A percentile compares a stretch with the other conserved stretches of the same genome.
These are phyloP conservation scores for Aleiodes sp. DNA, from an alignment of 1,140 invertebrate genomes.

Conservation along the genomic window DNA sequence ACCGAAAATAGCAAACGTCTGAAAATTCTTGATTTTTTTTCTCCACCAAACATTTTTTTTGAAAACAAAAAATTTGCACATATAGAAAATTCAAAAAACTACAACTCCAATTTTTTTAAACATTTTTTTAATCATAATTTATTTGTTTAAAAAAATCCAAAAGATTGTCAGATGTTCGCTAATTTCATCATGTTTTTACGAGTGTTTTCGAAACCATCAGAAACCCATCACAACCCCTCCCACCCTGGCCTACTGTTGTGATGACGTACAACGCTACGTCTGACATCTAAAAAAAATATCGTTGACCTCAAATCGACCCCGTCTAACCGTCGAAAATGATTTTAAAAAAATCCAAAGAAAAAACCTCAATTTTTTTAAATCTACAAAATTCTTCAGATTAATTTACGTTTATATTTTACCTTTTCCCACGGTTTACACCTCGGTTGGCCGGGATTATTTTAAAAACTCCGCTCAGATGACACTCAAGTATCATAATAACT, in stretches of 20 bases:
- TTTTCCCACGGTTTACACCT: conserved; percentile 42
- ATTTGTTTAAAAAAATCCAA: too few species aligned
- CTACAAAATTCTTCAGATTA: background rate
- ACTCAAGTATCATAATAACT: conserved; percentile 53
- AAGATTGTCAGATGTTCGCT: too few species aligned
- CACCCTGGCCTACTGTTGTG: background rate
- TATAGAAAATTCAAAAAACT: too few species aligned
- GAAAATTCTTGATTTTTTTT: too few species aligned
- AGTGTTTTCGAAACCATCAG: background rate
- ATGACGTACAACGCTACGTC: conserved; percentile 20
- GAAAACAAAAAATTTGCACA: too few species aligned
- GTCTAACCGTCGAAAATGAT: too few species aligned
- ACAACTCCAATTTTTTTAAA: too few species aligned
- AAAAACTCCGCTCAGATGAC: conserved; percentile 45
- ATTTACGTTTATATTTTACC: conserved; percentile 38
- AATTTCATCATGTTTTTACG: too few species aligned
- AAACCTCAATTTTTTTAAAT: background rate
- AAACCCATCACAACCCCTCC: background rate
- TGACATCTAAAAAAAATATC: background rate
- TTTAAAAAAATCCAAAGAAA: background rate
- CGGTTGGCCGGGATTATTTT: conserved; percentile 46
- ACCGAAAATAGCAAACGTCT: too few species aligned
- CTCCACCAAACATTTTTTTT: too few species aligned
- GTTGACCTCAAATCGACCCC: conserved; percentile 19
- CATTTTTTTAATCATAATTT: too few species aligned